Evolutionary conservation across 1,140 invertebrate species (phyloP), one percentile per base, ranked within the genome.

Genomic region (Drosophila truncata): DNA sequence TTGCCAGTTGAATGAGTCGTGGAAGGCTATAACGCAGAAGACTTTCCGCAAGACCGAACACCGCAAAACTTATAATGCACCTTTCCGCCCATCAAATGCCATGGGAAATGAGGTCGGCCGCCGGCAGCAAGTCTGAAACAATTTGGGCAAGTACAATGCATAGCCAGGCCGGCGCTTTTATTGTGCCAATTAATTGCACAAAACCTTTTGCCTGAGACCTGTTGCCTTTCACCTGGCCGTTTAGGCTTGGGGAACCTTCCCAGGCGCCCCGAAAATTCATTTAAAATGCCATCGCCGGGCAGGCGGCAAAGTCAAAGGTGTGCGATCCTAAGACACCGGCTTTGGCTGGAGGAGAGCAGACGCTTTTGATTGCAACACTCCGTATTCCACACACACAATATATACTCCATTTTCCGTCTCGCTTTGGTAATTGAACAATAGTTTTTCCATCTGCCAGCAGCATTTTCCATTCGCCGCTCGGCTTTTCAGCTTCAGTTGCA

Each of bases 401-500:
- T 25, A n/a, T 55, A 83, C 80, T 80, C 71, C 83, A 87, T 73
- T 87, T 87, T 82, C 66, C 55, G 46, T 76, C 78, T 63, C 67
- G 74, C 78, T 85, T 64, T 75, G 72, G 35, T 74, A 74, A 77
- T 80, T 69, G 59, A 85, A 81, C 82, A 85, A 85, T 77, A 81
- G 82, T 70, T 79, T 85, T 85, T 81, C 78, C 83, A 86, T 54
- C 75, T 70, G 67, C 46, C 58, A 60, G 31, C 80, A 66, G 42
- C 69, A 41, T 77, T 75, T 79, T 74, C 60, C 71, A 61, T 69
- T 76, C 65, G 42, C 61, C 54, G 59, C 44, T 57, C 59, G 60
- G 69, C 77, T 70, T 67, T 41, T 72, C 66, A 72, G 74, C 54
- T 80, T 92, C 84, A 92, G 91, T 92, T 92, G 91, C 87, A 92